Evolutionary conservation across 2,888 invertebrate genomes (phyloP), one percentile per base, ranked within the genome.

Genomic region (Glyphotaelius pellucidus): DNA sequence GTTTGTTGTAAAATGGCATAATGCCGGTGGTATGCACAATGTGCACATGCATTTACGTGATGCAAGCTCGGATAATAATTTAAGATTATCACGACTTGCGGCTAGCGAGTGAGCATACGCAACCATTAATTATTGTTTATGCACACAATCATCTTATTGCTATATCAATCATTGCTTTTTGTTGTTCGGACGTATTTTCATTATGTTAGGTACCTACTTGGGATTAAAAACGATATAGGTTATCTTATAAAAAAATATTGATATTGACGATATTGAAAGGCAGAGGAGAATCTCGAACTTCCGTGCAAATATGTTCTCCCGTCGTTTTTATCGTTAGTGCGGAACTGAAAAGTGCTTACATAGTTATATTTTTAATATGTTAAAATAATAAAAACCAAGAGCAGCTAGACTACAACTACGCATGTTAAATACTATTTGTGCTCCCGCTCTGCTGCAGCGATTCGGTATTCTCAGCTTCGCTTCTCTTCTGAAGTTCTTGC

Each of bases 61-160:
- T 52, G 88, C 67, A 88, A 88, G 30, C 32, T 67, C 31, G n/a
- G 52, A 67, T 67, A 67, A 67, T 88, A 52, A 67, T 52, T 30
- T 35, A 31, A 67, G 67, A 88, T 67, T 88, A 88, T 88, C 88
- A 52, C 88, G 88, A 52, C 67, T 85, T 38, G 30, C n/a, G 25
- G 25, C 67, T 25, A 38, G 86, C 67, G 32, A 30, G 88, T 88
- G 67, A 88, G 52, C 67, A 88, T 80, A 80, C 3, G 32, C 32
- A 79, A 67, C 30, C 83, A 84, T 32, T 35, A 32, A 42, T 89
- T 89, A 38, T 30, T 15, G n/a, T 67, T 67, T 67, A 67, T 14
- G 79, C 15, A 42, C 52, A 88, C 81, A 12, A 42, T 88, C 47
- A 30, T 38, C 31, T 88, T 88, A 30, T 67, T 9, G 67, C 67